Base-by-base conservation (phyloP, 1,140 invertebrate genomes). In the Pachypsylla venusta region DNA sequence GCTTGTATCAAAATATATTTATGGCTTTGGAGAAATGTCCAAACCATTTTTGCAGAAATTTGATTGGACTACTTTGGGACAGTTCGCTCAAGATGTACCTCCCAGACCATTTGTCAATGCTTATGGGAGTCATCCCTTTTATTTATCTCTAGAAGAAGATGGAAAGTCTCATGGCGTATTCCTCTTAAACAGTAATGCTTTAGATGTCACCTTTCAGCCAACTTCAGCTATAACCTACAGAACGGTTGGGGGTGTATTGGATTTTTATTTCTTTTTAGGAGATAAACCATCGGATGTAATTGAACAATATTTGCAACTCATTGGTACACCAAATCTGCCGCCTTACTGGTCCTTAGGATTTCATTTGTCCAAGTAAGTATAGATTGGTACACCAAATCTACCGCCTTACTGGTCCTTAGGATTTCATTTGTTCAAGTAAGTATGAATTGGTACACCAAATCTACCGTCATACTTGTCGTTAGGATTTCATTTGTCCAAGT, bases 331-430 rank as follows among this genome's bases (percentile, higher is more conserved):
- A 2, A 80, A 80, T 66, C 76, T 93, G 74, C 89, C 89, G n/a
- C 89, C 91, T 0, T 91, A 87, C 69, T 93, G 90, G 90, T 74
- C 81, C 1, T 76, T 93, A 1, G 89, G 89, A 35, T 35, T 35
- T 16, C 30, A 35, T 10, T 12, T 35, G 10, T 35, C 30, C 10
- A 35, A 35, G 30, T 35, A 35, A 35, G 16, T 10, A 35, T 35
- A 16, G n/a, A 77, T 93, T 56, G 88, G 89, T 2, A 75, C 76
- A 60, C 85, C 89, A 2, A 80, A 80, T 66, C 76, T 93, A 74
- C 89, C 89, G n/a, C 89, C 91, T 0, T 91, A 87, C 69, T 93
- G 90, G 90, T 74, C 81, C 1, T 76, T 93, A 1, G 89, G 89
- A 35, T 35, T 35, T 16, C 30, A 35, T 10, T 12, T 35, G 10